Evolutionary conservation across 2,888 invertebrate species (phyloP), one percentile per base, ranked within the genome.

Genomic region (Endotricha flammealis): DNA sequence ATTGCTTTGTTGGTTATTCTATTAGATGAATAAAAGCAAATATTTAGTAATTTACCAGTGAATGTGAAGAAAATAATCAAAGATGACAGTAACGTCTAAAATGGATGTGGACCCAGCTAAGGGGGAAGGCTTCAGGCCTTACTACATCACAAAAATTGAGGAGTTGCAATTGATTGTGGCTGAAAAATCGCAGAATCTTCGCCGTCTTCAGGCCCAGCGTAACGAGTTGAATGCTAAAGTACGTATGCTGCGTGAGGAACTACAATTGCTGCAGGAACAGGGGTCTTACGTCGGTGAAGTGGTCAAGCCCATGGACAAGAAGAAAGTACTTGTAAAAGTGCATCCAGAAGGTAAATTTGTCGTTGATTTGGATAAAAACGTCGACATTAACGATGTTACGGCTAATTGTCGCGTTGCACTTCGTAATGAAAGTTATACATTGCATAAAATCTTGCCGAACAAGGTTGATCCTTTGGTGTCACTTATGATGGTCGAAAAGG

Each of bases 401-500:
- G 96, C 99, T 6, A 99, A 99, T 76, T 97, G 97, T 56, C 91
- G 99, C 57, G 99, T 99, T 11, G 99, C 99, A 4, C 89, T 99
- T 22, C 92, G 99, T 36, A 99, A 99, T 70, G 99, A 99, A 80
- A 98, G 98, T 74, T 99, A 99, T 68, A 98, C 98, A 0, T 88
- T 99, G 24, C 99, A 99, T 75, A 99, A 99, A 88, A 98, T 99
- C 53, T 87, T 99, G 12, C 99, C 99, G 0, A 99, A 99, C 80
- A 99, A 99, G 68, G 98, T 99, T 1, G 99, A 99, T 88, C 99
- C 99, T 0, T 88, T 99, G 39, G 99, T 99, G 0, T 98, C 98
- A 0, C 91, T 99, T 42, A 99, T 99, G 99, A 99, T 99, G 99
- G 99, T 99, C 0, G 99, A 99, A 75, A 99, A 99, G 79, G 99